Conservation (phyloP, 2,888 invertebrate genomes). For the Hofmannophila pseudospretella region DNA sequence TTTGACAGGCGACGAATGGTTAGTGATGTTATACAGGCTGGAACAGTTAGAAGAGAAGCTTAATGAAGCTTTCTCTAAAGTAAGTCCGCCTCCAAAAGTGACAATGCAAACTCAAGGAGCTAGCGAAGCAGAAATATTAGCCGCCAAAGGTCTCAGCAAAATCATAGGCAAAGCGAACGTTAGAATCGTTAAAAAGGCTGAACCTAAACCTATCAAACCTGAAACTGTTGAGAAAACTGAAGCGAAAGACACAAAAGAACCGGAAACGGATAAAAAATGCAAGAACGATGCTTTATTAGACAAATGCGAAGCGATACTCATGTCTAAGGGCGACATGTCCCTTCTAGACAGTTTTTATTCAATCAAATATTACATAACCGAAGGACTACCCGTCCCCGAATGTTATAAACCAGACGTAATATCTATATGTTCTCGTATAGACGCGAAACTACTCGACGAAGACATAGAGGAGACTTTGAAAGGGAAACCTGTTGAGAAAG, state of each 20-base stretch:
- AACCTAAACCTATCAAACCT: constrained; percentile 28
- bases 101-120: constrained; percentile 20
- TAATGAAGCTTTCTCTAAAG: constrained; percentile 46
- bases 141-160: constrained; percentile 65
- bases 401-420: constrained; percentile 62
- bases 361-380: constrained; percentile 60
- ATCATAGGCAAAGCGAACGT: constrained; percentile 58
- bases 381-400: constrained; percentile 59
- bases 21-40: constrained; percentile 55
- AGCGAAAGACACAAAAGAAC: constrained; percentile 24
- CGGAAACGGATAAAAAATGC: constrained; percentile 30
- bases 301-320: constrained; percentile 60
- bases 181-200: constrained; percentile 35
- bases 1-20: constrained; percentile 60
- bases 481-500: constrained; percentile 16
- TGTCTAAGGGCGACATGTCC: constrained; percentile 56
- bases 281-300: constrained; percentile 53
- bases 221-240: constrained; percentile 10
- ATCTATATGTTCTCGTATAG: constrained; percentile 60
- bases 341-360: constrained; percentile 61
- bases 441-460: constrained; percentile 54
- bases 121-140: constrained; percentile 66
- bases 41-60: constrained; percentile 54
- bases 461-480: constrained; percentile 37
- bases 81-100: constrained; percentile 28